A percentile compares a stretch with the other conserved stretches of the same genome.
Evolutionary conservation across 2,888 invertebrate genomes (phyloP).

Genomic region (Ophion slaviceki): DNA sequence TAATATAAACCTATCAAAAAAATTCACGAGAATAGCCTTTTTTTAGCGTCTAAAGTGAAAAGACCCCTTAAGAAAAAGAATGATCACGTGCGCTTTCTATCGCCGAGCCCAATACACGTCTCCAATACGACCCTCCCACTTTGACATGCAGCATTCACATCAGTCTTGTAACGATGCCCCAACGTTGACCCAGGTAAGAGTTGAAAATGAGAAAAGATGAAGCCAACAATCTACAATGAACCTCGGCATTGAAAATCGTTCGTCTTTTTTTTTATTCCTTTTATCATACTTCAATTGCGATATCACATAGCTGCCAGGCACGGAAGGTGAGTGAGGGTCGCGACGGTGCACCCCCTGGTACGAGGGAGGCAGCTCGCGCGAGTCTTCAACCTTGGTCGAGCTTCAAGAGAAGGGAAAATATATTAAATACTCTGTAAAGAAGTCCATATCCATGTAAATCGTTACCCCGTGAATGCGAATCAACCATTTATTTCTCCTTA

Average conservation of each 20-base stretch:
- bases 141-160: conserved; percentile 61
- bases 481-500: too few relatives aligned
- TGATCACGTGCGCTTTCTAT: conserved; percentile 30
- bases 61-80: conserved; percentile 5
- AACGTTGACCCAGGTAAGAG: conserved; percentile 49
- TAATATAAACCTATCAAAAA: too few relatives aligned
- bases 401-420: too few relatives aligned
- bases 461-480: too few relatives aligned
- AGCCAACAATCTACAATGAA: conserved; percentile 35
- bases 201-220: conserved; percentile 15
- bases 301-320: conserved; percentile 51
- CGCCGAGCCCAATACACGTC: conserved; percentile 36
- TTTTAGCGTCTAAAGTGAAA: too few relatives aligned
- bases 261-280: conserved; percentile 8
- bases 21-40: too few relatives aligned
- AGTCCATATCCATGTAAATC: too few relatives aligned
- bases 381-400: neutral
- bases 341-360: conserved; percentile 18
- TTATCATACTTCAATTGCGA: conserved; percentile 19
- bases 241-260: conserved; percentile 38
- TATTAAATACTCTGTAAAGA: too few relatives aligned
- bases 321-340: conserved; percentile 30
- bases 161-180: conserved; percentile 28
- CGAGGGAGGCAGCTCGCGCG: conserved; percentile 19
- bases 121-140: conserved; percentile 28